Evolutionary conservation across 2,888 invertebrate genomes (phyloP).

Genomic region (Ctena decussata): DNA sequence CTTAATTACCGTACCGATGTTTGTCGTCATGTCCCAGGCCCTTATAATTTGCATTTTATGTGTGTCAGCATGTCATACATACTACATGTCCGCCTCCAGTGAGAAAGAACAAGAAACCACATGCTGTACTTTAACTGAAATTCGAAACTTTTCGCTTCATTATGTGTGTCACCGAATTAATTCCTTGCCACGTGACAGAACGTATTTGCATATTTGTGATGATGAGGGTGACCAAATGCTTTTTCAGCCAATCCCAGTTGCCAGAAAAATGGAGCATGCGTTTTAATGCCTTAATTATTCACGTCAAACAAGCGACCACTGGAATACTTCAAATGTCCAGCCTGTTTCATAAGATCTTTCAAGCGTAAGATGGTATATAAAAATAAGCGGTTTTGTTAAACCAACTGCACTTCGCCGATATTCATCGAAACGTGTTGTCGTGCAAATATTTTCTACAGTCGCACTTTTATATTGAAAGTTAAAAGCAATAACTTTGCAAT

Average conservation of each 20-base stretch:
- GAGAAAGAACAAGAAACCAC: not conserved
- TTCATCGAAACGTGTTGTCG: too few relatives aligned
- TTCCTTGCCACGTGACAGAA: not conserved
- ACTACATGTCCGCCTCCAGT: not conserved
- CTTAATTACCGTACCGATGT: too few relatives aligned
- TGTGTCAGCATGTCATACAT: not conserved
- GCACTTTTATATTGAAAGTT: too few relatives aligned
- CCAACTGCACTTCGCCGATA: not conserved
- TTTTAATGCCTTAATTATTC: not conserved
- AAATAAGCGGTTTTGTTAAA: not conserved
- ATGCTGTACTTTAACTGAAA: not conserved
- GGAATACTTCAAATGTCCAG: not conserved
- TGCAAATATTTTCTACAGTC: too few relatives aligned
- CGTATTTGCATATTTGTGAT: not conserved
- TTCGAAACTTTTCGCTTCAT: not conserved
- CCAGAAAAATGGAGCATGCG: not conserved
- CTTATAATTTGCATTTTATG: not conserved
- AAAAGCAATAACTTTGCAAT: too few relatives aligned
- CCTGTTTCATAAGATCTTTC: not conserved
- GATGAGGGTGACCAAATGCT: not conserved
- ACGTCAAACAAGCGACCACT: not conserved
- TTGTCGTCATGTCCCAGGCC: too few relatives aligned
- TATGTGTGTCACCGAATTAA: not conserved
- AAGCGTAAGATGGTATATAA: not conserved
- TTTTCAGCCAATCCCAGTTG: not conserved